Evolutionary conservation across 2,888 invertebrate genomes (phyloP).

Genomic region (Ochropleura plecta): DNA sequence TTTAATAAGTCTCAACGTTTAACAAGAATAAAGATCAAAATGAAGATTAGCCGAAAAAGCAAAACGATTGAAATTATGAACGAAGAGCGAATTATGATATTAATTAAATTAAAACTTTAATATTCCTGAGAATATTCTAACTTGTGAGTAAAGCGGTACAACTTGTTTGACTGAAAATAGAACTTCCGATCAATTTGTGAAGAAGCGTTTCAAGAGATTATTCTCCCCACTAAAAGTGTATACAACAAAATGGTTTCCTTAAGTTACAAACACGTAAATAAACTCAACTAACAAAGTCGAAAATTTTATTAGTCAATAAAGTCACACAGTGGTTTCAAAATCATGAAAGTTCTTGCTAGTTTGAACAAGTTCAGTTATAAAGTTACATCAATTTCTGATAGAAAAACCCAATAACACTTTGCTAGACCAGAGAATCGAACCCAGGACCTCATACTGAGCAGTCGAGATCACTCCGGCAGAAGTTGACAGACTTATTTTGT

Average conservation of each 20-base stretch:
- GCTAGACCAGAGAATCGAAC: no score
- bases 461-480: background rate
- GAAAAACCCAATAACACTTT: no score
- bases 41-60: constrained; percentile 26
- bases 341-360: background rate
- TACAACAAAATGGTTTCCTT: background rate
- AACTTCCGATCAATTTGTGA: background rate
- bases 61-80: constrained; percentile 29
- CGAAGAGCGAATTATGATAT: constrained; percentile 35
- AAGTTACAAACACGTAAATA: background rate
- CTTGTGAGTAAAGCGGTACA: background rate
- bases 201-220: background rate
- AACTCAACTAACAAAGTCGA: background rate
- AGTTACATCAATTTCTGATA: no score
- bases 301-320: background rate
- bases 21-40: constrained; percentile 44
- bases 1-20: constrained; percentile 37
- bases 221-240: background rate
- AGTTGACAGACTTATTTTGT: background rate
- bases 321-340: background rate
- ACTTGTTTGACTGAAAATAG: constrained; percentile 18
- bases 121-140: constrained; percentile 7
- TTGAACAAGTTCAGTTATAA: background rate
- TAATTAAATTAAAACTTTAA: constrained; percentile 50
- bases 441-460: no score